Base-by-base conservation (phyloP, 2,888 invertebrate species). In the Brachyopa scutellaris region DNA sequence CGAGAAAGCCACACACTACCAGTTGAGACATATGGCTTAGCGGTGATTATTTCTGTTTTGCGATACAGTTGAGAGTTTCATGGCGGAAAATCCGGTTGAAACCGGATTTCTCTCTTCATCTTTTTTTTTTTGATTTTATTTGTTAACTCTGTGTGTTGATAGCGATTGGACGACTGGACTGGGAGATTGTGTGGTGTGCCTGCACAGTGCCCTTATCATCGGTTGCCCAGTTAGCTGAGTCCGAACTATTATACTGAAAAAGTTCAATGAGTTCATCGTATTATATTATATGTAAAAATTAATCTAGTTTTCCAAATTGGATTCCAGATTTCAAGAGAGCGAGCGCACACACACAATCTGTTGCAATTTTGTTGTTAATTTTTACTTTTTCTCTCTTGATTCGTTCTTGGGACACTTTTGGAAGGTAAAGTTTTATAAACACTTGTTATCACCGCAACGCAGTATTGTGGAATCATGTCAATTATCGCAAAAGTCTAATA, bases 1-100 rank as follows among this genome's bases (percentile, higher is more conserved):
- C 19, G 19, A 21, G 8, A 57, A 59, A 23, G 69, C 31, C 74
- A 53, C 47, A 76, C 31, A 74, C 55, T 40, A 29, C 66, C 66
- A 42, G 40, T 64, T 74, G 74, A 61, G 70, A 82, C 82, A 82
- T 77, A 82, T 82, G 77, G 82, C 77, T 53, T 70, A 51, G 45
- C 57, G 33, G 57, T 47, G 77, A 66, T 82, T 82, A 77, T 76
- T 47, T 62, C 49, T 80, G 36, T 77, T 82, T 70, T 72, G 82
- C 49, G 77, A 82, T 77, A 83, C 78, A 33, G 62, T 67, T 49
- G 66, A 38, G 51, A 36, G 72, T 61, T 72, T 57, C 72, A 83
- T 72, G 72, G 83, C 64, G 59, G 15, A 13, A 1, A 57, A 77
- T 69, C 83, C 47, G 67, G 57, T 7, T 33, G 1, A 17, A 67